phyloP scores from a whole-genome alignment of 2,797 vertebrate species.

The Phrynocephalus vlangalii region DNA sequence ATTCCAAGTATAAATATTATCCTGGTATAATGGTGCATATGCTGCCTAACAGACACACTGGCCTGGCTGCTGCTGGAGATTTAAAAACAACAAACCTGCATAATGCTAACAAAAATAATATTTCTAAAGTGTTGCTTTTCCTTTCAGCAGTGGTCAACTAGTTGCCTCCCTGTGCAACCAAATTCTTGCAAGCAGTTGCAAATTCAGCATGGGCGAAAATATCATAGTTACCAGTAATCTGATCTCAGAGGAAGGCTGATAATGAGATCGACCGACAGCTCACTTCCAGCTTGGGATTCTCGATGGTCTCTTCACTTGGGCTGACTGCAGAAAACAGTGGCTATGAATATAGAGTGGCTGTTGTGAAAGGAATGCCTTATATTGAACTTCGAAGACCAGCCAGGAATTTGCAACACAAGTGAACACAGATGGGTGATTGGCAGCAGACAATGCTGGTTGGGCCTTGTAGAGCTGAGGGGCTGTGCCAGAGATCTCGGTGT shows the following conservation, averaged over 20 bases:
- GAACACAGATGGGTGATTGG: constrained; percentile 73
- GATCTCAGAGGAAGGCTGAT: constrained; percentile 76
- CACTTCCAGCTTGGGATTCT: constrained; percentile 74
- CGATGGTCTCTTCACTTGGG: constrained; percentile 81
- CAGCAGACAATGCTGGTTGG: constrained; percentile 65
- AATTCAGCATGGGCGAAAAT: constrained; percentile 72
- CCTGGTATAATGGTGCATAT: not conserved
- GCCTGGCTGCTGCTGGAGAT: not conserved
- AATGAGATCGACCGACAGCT: constrained; percentile 76
- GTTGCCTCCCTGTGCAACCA: constrained; percentile 67
- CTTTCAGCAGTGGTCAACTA: constrained; percentile 59
- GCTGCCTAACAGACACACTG: not conserved
- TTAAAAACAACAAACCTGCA: constrained; percentile 45
- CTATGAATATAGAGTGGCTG: constrained; percentile 75
- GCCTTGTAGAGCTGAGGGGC: not conserved
- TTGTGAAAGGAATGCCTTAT: constrained; percentile 74
- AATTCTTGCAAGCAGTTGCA: constrained; percentile 73
- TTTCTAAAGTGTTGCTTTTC: constrained; percentile 45
- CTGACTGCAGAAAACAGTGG: constrained; percentile 73
- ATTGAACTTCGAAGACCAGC: constrained; percentile 73
- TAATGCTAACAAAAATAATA: constrained; percentile 60
- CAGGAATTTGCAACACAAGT: constrained; percentile 76
- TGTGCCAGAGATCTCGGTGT: not conserved
- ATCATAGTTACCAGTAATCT: constrained; percentile 68
- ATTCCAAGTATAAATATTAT: no score